phyloP scores from a whole-genome alignment of 2,113 vertebrate genomes.

The Scomber colias region DNA sequence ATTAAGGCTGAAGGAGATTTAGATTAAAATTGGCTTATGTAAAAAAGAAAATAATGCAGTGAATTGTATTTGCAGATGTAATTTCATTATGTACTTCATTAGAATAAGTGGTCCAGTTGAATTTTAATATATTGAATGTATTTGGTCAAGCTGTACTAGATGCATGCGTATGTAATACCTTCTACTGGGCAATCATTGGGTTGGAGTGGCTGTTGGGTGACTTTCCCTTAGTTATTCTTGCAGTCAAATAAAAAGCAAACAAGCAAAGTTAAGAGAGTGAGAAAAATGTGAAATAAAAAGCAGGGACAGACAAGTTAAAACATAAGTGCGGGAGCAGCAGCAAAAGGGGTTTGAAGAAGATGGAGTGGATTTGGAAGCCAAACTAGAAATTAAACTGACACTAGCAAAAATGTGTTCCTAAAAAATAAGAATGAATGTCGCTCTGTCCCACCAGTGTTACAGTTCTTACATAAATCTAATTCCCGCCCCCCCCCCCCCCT shows the following conservation, averaged over 20 bases:
- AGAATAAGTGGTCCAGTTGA: constrained; percentile 4
- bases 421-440: not conserved
- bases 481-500: not conserved
- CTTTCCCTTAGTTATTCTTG: too few species aligned
- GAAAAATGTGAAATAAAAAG: too few species aligned
- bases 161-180: not conserved
- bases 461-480: constrained; percentile 20
- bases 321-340: too few species aligned
- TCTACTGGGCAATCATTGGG: not conserved
- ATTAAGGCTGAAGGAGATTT: constrained; percentile 66
- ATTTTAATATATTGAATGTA: not conserved
- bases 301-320: too few species aligned
- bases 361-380: not conserved
- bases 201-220: not conserved
- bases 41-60: constrained; percentile 43
- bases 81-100: constrained; percentile 56
- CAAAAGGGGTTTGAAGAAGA: not conserved
- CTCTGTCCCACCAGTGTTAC: not conserved
- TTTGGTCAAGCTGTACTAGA: not conserved
- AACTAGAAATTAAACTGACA: not conserved
- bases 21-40: constrained; percentile 61
- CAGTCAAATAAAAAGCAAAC: too few species aligned
- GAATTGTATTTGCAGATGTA: constrained; percentile 49
- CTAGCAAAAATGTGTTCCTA: not conserved
- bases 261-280: too few species aligned